These are phyloP conservation scores for Drosophila subquinaria DNA, from an alignment of 2,888 invertebrate species.

Conservation along the genomic window DNA sequence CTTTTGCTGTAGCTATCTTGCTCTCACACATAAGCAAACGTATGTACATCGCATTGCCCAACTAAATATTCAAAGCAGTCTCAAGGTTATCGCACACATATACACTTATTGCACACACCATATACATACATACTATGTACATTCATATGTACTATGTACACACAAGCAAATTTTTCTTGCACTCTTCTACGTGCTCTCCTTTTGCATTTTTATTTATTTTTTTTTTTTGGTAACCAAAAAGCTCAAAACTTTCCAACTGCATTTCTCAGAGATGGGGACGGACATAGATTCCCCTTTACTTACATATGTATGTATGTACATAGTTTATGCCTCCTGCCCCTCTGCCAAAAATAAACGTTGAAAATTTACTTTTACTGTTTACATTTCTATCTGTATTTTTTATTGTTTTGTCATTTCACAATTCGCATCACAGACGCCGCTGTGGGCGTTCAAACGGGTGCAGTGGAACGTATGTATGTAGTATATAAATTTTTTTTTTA, in stretches of 20 bases:
- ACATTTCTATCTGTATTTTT: constrained; percentile 2
- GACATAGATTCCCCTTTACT: too few species aligned
- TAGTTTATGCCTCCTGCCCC: constrained; percentile 6
- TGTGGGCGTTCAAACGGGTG: constrained; percentile 2
- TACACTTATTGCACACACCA: constrained; percentile 12
- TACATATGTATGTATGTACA: too few species aligned
- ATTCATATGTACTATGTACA: constrained; percentile 8
- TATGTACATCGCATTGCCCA: constrained; percentile 38
- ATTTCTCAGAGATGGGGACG: constrained; percentile 23
- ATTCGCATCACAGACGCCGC: background rate
- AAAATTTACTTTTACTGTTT: constrained; percentile 15
- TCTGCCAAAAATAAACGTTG: constrained; percentile 7
- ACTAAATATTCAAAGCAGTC: constrained; percentile 67
- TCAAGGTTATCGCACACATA: constrained; percentile 67
- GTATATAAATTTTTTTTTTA: background rate
- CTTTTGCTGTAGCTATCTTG: constrained; percentile 2
- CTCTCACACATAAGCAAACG: constrained; percentile 32
- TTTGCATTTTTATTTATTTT: constrained; percentile 25
- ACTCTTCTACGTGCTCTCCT: constrained; percentile 6
- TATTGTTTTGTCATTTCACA: constrained; percentile 5
- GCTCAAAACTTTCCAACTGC: constrained; percentile 59
- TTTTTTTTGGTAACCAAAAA: constrained; percentile 42
- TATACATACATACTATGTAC: constrained; percentile 9
- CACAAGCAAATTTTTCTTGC: constrained; percentile 14
- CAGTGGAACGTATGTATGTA: background rate